Conservation (phyloP, 2,797 vertebrate genomes). For the Thamnophis elegans region DNA sequence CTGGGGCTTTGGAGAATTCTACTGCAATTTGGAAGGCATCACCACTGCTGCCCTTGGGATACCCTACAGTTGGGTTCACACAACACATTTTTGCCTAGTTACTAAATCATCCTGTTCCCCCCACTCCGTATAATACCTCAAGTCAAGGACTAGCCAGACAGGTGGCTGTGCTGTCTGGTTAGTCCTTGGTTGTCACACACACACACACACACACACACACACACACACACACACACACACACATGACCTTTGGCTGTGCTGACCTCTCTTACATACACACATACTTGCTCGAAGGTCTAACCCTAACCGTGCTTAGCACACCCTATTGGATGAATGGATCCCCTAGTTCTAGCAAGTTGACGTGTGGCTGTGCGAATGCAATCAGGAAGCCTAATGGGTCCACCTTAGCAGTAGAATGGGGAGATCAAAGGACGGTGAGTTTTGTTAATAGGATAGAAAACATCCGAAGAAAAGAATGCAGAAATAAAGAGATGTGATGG, state of each 20-base stretch:
- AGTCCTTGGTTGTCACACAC: not conserved
- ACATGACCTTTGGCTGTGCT: too few relatives aligned
- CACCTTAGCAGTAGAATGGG: not conserved
- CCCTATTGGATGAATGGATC: not conserved
- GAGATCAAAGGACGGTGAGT: not conserved
- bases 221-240: not conserved
- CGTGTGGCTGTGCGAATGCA: not conserved
- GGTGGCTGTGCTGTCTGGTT: too few relatives aligned
- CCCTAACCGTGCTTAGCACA: not conserved
- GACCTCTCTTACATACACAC: not conserved
- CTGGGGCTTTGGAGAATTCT: not conserved
- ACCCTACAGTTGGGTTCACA: not conserved
- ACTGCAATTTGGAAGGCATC: not conserved
- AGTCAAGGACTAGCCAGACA: not conserved
- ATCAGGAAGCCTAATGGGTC: not conserved
- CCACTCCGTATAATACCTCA: not conserved
- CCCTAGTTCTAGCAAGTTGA: not conserved
- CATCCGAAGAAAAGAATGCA: not conserved
- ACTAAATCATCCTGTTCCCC: not conserved
- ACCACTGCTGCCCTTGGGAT: not conserved
- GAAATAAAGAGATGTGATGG: not conserved
- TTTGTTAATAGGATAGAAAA: not conserved
- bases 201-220: too few relatives aligned
- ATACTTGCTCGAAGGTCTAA: not conserved
- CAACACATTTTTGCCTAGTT: not conserved